Evolutionary conservation across 1,140 invertebrate genomes (phyloP).

Genomic region (Heliothis virescens): DNA sequence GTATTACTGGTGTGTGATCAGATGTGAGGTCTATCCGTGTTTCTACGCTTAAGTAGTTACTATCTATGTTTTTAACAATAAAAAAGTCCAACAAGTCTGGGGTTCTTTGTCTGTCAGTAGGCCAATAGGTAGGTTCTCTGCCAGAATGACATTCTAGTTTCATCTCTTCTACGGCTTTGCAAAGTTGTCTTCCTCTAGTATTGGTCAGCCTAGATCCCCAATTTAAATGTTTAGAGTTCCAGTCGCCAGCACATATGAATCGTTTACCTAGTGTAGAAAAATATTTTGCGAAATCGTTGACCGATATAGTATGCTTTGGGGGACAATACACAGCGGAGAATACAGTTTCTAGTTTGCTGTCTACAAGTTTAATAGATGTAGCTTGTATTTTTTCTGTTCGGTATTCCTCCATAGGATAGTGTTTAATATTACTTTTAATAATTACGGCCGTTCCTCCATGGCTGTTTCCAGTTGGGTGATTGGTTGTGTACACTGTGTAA

Average conservation of each 20-base stretch:
- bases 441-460: conserved; percentile 53
- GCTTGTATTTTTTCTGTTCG: neutral
- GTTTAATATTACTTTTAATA: conserved; percentile 30
- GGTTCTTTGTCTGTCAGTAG: conserved; percentile 16
- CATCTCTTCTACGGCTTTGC: neutral
- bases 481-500: conserved; percentile 47
- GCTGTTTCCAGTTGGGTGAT: conserved; percentile 46
- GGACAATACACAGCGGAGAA: neutral
- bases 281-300: too few species aligned
- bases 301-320: neutral
- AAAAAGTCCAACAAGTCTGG: conserved; percentile 41
- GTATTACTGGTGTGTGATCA: neutral
- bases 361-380: neutral
- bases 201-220: too few species aligned
- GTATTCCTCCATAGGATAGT: neutral
- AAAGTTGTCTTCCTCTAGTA: neutral
- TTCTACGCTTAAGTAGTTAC: neutral
- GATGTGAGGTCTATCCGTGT: neutral
- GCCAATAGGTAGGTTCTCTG: conserved; percentile 31
- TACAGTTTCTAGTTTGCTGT: neutral
- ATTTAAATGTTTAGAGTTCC: too few species aligned
- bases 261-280: too few species aligned
- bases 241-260: too few species aligned
- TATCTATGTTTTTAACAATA: conserved; percentile 4
- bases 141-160: neutral